Percentiles rank a stretch among this genome's conserved stretches.
Conservation (phyloP, 2,797 vertebrate genomes). For the Mycteria americana region DNA sequence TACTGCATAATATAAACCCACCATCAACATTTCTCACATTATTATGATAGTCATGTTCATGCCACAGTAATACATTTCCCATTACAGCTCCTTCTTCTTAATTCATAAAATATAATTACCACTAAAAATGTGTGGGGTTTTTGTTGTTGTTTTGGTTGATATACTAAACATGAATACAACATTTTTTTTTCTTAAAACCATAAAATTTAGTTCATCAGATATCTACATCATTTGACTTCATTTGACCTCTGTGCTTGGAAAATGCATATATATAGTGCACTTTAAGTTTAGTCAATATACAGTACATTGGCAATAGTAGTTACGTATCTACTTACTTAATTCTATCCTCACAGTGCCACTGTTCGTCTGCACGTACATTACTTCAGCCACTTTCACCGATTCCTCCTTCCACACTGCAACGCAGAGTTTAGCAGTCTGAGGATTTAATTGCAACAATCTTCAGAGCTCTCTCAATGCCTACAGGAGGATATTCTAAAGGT, state of each 20-base stretch:
- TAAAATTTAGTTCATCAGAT: not conserved
- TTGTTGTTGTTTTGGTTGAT: not conserved
- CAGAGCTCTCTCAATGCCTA: not conserved
- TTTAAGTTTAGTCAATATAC: not conserved
- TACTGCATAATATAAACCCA: not conserved
- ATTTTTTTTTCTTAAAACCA: not conserved
- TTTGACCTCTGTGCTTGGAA: not conserved
- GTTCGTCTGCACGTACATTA: not conserved
- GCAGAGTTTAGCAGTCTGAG: not conserved
- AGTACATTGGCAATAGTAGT: not conserved
- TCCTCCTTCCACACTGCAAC: not conserved
- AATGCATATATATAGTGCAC: not conserved
- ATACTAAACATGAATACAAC: not conserved
- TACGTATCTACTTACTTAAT: no score
- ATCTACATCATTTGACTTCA: not conserved
- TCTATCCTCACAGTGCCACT: not conserved
- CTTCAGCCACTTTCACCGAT: not conserved
- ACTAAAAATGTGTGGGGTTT: not conserved
- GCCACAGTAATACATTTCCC: not conserved
- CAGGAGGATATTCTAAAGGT: not conserved
- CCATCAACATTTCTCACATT: not conserved
- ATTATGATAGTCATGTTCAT: not conserved
- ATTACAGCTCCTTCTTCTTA: not conserved
- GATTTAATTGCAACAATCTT: not conserved
- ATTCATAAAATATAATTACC: not conserved